Conservation (phyloP, 1,140 invertebrate species). For the Ctenoplectra terminalis region DNA sequence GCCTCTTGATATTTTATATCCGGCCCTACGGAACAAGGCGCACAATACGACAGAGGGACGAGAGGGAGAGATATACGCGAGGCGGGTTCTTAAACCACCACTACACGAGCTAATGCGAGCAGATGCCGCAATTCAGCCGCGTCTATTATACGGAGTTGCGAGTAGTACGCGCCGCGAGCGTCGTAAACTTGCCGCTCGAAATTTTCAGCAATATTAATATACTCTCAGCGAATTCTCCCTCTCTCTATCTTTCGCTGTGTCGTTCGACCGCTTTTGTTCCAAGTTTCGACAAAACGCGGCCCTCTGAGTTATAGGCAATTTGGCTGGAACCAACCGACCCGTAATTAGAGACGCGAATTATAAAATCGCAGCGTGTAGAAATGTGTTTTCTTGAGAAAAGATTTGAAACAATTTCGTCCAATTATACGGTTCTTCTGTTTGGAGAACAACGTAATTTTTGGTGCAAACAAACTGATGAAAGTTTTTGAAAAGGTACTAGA, state of each 20-base stretch:
- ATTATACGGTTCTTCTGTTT: too few relatives aligned
- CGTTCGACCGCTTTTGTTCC: not conserved
- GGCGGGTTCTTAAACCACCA: conserved; percentile 23
- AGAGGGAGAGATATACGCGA: not conserved
- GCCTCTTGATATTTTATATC: conserved; percentile 37
- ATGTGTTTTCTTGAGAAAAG: too few relatives aligned
- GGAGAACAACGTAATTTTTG: too few relatives aligned
- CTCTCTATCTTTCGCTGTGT: not conserved
- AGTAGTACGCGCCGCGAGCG: not conserved
- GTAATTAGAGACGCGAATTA: not conserved
- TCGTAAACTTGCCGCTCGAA: conserved; percentile 19
- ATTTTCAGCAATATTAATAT: conserved; percentile 24
- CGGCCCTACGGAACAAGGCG: not conserved
- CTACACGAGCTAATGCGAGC: conserved; percentile 12
- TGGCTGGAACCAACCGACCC: not conserved
- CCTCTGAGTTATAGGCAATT: not conserved
- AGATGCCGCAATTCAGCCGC: conserved; percentile 11
- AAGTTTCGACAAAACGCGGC: not conserved
- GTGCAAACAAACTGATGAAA: too few relatives aligned
- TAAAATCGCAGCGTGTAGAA: not conserved
- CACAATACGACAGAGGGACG: not conserved
- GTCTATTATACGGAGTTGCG: conserved; percentile 12
- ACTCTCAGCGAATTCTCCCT: not conserved
- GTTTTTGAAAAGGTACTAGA: too few relatives aligned
- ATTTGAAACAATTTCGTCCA: too few relatives aligned